phyloP scores from a whole-genome alignment of 2,888 invertebrate genomes.

The Sarcophaga subvicina region DNA sequence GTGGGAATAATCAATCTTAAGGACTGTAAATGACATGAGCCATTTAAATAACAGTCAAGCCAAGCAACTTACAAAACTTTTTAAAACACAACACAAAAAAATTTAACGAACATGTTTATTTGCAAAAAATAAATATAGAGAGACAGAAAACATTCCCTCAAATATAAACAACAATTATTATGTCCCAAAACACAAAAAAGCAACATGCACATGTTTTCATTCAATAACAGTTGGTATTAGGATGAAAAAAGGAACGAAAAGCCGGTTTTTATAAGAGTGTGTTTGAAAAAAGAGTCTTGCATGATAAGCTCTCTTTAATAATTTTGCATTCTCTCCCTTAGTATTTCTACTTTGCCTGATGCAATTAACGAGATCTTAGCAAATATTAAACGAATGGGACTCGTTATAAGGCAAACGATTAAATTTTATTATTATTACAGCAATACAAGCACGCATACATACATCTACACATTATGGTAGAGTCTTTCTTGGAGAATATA shows the following conservation, averaged over 20 bases:
- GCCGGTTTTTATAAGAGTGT: slow-evolving; percentile 60
- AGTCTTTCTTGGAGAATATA: too few relatives aligned
- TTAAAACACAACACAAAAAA: neutral
- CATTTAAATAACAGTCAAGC: neutral
- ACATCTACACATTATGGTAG: too few relatives aligned
- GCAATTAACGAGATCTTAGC: too few relatives aligned
- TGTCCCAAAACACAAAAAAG: neutral
- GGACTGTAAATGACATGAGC: too few relatives aligned
- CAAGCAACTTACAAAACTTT: neutral
- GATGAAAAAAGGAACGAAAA: slow-evolving; percentile 29
- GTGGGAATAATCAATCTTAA: too few relatives aligned
- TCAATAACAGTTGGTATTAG: neutral
- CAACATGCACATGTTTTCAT: slow-evolving; percentile 57
- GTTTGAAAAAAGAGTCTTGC: slow-evolving; percentile 3
- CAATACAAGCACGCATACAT: neutral
- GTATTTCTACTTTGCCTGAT: too few relatives aligned
- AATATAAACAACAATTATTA: slow-evolving; percentile 42
- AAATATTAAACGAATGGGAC: too few relatives aligned
- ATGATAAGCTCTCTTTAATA: neutral
- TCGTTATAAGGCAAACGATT: too few relatives aligned
- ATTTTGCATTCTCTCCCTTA: neutral
- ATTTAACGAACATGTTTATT: slow-evolving; percentile 56
- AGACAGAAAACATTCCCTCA: slow-evolving; percentile 31
- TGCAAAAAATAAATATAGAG: neutral
- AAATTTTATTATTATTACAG: neutral